Evolutionary conservation across 2,797 vertebrate genomes (phyloP).

Genomic region (Lepus oiostolus): DNA sequence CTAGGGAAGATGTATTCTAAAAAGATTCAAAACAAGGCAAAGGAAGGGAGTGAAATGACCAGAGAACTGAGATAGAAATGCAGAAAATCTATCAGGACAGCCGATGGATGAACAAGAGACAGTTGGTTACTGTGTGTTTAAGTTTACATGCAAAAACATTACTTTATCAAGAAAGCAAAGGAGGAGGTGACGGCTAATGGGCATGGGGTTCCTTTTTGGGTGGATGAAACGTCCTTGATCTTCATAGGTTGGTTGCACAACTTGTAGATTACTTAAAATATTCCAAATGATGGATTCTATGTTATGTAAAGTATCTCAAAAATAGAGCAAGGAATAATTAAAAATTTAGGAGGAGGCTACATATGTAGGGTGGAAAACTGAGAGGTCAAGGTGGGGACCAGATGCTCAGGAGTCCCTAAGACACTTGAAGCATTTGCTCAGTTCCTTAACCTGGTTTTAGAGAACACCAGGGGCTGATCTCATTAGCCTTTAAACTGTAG

Average conservation of each 20-base stretch:
- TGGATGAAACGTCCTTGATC: background rate
- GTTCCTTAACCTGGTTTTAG: background rate
- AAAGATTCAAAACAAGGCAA: background rate
- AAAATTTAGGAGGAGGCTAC: background rate
- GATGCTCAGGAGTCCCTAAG: background rate
- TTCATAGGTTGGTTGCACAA: background rate
- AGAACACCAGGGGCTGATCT: background rate
- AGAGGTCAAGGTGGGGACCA: background rate
- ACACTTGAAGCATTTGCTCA: background rate
- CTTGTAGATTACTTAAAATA: background rate
- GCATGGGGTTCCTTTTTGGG: background rate
- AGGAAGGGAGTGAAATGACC: background rate
- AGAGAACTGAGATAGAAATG: background rate
- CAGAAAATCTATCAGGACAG: background rate
- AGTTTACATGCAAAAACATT: background rate
- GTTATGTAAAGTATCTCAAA: background rate
- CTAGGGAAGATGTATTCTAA: background rate
- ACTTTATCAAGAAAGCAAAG: background rate
- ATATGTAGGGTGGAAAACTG: background rate
- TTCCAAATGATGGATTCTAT: background rate
- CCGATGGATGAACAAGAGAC: background rate
- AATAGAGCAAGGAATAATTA: background rate
- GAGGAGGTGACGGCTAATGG: background rate
- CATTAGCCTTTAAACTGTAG: background rate
- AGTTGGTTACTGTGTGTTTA: background rate